A percentile compares a stretch with the other conserved stretches of the same genome.
phyloP scores from a whole-genome alignment of 2,888 invertebrate species.

The Ochlodes sylvanus region DNA sequence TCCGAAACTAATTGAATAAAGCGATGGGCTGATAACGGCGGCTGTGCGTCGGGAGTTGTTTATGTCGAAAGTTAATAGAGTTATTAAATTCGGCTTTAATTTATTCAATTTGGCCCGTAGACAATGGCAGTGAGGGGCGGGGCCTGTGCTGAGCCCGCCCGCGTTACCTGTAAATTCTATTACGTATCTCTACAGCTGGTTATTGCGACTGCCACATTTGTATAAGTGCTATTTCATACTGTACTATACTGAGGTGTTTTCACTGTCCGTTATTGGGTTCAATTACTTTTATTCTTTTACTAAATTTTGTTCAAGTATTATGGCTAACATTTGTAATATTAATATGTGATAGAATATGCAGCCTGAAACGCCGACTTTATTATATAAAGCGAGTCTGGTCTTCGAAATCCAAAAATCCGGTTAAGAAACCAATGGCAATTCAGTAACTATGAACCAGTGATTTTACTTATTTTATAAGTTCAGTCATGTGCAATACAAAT shows the following conservation, averaged over 20 bases:
- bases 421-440: too few species aligned
- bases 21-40: conserved; percentile 66
- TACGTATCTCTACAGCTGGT: conserved; percentile 42
- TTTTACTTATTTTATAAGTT: too few species aligned
- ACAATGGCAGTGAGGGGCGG: conserved; percentile 77
- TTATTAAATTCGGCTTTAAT: conserved; percentile 83
- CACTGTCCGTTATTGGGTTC: too few species aligned
- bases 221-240: conserved; percentile 19
- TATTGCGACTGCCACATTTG: conserved; percentile 35
- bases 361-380: too few species aligned
- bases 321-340: too few species aligned
- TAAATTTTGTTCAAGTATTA: too few species aligned
- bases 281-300: too few species aligned
- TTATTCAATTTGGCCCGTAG: conserved; percentile 79
- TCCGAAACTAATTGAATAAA: conserved; percentile 74
- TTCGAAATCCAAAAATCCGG: too few species aligned
- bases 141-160: conserved; percentile 62
- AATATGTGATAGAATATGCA: too few species aligned
- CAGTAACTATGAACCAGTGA: too few species aligned
- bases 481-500: too few species aligned
- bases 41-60: conserved; percentile 76
- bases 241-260: neutral
- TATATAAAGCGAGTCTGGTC: too few species aligned
- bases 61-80: conserved; percentile 78
- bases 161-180: conserved; percentile 67